A percentile compares a stretch with the other conserved stretches of the same genome.
phyloP scores from a whole-genome alignment of 2,113 vertebrate genomes.

The Zosterops pallidus region DNA sequence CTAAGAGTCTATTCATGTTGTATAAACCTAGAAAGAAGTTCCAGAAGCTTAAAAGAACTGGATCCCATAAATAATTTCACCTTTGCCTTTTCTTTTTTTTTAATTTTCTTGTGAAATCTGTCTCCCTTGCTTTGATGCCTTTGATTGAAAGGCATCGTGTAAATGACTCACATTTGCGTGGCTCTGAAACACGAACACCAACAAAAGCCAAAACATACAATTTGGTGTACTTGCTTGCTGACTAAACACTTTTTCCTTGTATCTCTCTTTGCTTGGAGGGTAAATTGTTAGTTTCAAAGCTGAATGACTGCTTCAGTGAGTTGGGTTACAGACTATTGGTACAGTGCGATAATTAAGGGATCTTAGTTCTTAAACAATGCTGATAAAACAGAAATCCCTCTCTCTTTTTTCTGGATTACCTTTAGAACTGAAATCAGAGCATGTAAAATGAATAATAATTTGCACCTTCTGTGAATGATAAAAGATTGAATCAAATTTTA shows the following conservation, averaged over 20 bases:
- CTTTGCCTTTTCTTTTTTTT: background rate
- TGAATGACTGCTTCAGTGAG: conserved; percentile 56
- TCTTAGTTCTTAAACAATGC: conserved; percentile 71
- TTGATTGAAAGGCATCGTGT: conserved; percentile 34
- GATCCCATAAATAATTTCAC: background rate
- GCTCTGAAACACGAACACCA: background rate
- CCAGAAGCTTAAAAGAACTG: background rate
- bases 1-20: background rate
- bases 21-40: background rate
- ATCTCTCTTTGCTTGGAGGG: conserved; percentile 15
- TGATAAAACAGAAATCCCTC: conserved; percentile 73
- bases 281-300: conserved; percentile 70
- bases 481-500: conserved; percentile 81
- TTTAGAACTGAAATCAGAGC: conserved; percentile 72
- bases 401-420: conserved; percentile 72
- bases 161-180: background rate
- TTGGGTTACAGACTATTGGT: conserved; percentile 60
- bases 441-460: conserved; percentile 75
- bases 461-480: conserved; percentile 70
- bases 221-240: conserved; percentile 47
- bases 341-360: conserved; percentile 66
- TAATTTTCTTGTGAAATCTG: background rate
- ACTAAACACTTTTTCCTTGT: conserved; percentile 49
- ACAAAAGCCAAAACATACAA: conserved; percentile 48
- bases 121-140: conserved; percentile 26